Base-by-base conservation (phyloP, 2,113 vertebrate species). In the Ciconia stormi region DNA sequence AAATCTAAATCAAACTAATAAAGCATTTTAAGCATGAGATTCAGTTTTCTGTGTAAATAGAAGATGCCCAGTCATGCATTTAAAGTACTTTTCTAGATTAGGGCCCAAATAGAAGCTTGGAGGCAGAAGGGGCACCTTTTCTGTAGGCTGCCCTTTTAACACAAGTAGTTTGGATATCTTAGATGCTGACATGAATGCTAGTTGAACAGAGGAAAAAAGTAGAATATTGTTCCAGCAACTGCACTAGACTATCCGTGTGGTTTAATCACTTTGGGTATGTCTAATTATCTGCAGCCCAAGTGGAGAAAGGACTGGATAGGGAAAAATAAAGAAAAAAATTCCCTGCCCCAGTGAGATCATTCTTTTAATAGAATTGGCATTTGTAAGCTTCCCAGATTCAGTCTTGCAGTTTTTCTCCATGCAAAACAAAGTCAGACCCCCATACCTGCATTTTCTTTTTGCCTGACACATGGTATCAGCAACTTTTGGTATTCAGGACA, bases 401-500 rank as follows among this genome's bases (percentile, higher is more conserved):
- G 78, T 40, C 89, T 94, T 69, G 91, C 90, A 32, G 58, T 49
- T 82, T 85, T 79, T 81, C 95, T 87, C 42, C 97, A 97, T 96
- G 97, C 97, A 97, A 86, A 94, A 90, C 59, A 23, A 82, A 94
- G 70, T 26, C 88, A 92, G 47, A 82, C 34, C 58, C 66, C 91
- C 97, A 92, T 95, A 96, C 97, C 97, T 96, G 92, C 46, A 3
- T 6, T 21, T 91, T 85, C 89, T 82, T 85, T 89, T 67, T 29
- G 7, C 92, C 85, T 52, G 2, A 89, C 84, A 89, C 82, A 93
- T 73, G 90, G 2, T 73, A 88, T 58, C 96, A 90, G 62, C 92
- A 90, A 86, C 79, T 88, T 95, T 92, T 73, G 92, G 90, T 49
- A 90, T 36, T 96, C 96, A 96, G 87, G 92, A 92, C 67, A 93